These are phyloP conservation scores for Cisticola juncidis DNA, from an alignment of 2,113 vertebrate genomes.

Conservation along the genomic window DNA sequence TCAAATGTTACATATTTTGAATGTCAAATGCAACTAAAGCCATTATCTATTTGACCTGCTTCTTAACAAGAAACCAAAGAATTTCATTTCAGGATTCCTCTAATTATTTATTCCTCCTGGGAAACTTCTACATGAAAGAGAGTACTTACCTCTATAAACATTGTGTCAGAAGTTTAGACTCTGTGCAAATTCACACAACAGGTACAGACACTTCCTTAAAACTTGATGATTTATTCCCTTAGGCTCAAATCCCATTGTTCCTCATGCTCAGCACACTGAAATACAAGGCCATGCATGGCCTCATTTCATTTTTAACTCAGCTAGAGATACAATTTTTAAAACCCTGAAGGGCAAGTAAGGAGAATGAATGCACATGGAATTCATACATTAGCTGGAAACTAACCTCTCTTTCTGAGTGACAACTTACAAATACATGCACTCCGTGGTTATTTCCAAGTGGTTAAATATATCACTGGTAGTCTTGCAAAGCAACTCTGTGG, in stretches of 20 bases:
- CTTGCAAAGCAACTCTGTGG: neutral
- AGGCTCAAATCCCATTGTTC: neutral
- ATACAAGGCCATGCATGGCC: neutral
- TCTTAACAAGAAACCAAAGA: neutral
- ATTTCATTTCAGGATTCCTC: neutral
- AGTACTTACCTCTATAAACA: neutral
- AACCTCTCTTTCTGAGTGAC: neutral
- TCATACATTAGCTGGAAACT: neutral
- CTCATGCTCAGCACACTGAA: neutral
- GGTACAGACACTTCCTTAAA: neutral
- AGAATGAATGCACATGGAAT: neutral
- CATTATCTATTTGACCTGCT: neutral
- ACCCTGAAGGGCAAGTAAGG: neutral
- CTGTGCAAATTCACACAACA: neutral
- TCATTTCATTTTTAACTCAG: neutral
- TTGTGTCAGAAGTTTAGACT: neutral
- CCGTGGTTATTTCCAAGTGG: neutral
- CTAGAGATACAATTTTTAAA: neutral
- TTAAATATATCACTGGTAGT: neutral
- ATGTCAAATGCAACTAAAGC: constrained; percentile 7
- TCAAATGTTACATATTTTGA: neutral
- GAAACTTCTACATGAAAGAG: neutral
- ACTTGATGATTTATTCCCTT: neutral
- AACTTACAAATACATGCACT: neutral
- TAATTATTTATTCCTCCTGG: neutral